These are phyloP conservation scores for Cryptoblepharus egeriae DNA, from an alignment of 2,797 vertebrate species.

Conservation along the genomic window DNA sequence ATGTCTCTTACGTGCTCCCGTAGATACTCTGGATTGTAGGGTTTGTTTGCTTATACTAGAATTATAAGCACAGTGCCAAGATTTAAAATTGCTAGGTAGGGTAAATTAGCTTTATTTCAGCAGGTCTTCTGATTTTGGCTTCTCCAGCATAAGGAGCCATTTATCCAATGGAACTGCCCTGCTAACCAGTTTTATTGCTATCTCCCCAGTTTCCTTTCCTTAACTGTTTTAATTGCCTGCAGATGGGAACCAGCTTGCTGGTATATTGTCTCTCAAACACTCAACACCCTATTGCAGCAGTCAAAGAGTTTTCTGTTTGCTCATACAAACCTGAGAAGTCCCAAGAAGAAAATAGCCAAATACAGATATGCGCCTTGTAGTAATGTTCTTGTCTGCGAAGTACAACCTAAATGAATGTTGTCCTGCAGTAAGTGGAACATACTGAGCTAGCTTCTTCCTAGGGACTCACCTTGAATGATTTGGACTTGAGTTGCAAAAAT, in stretches of 20 bases:
- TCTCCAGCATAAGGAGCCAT: background rate
- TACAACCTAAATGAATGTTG: no score
- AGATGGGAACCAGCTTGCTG: background rate
- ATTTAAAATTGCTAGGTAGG: no score
- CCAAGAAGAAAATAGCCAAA: no score
- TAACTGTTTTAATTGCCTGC: conserved; percentile 3
- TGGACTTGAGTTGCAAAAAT: no score
- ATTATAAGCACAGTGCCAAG: background rate
- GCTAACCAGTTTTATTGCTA: background rate
- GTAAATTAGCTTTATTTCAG: background rate
- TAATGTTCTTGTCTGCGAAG: no score
- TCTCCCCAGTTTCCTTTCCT: background rate
- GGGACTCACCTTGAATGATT: no score
- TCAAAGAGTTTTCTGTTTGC: background rate
- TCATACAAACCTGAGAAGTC: background rate
- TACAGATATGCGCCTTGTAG: no score
- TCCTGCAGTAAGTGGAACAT: no score
- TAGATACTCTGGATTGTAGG: no score
- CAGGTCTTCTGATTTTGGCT: background rate
- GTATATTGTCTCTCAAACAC: background rate
- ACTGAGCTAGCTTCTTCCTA: no score
- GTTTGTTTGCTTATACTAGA: background rate
- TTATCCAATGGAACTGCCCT: background rate
- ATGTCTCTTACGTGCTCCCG: no score
- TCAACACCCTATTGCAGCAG: background rate